Evolutionary conservation across 1,140 invertebrate species (phyloP), one percentile per base, ranked within the genome.

Genomic region (Drosophila ogumai): DNA sequence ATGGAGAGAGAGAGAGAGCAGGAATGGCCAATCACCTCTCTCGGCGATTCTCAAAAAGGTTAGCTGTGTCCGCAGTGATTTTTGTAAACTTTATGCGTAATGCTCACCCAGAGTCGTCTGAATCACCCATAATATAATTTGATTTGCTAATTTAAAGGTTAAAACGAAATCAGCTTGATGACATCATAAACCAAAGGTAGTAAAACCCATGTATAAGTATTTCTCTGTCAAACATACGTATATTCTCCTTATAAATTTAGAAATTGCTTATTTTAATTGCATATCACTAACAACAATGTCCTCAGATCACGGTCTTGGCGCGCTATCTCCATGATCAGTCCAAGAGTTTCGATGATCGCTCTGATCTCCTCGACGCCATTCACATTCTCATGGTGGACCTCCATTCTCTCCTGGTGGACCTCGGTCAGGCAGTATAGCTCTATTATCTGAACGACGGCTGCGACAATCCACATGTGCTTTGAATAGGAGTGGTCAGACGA

Each of bases 101-200:
- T 52, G n/a, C 8, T 28, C 12, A 32, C 17, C 25, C 6, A 63
- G 64, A 67, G 19, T 4, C 15, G 10, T 2, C 19, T 61, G 46
- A 61, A 28, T 61, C 58, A 69, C 8, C 41, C 36, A 52, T 22
- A 43, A 34, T 17, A 28, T 5, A 7, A 49, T 52, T 69, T 44
- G 61, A 67, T 67, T 67, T 54, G 46, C 61, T 69, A 69, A 69
- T 69, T 44, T 52, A 69, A 54, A 67, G 46, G 19, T 69, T 52
- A 44, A 66, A 52, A 28, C 3, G 19, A 36, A 66, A 50, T 66
- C n/a, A 28, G 31, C 12, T 41, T 43, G 60, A 69, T 69, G 66
- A 69, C 50, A 36, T 69, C 61, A 69, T 13, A 31, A n/a, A n/a
- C 25, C 25, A 28, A 28, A 28, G 25, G 25, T 28, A 28, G 25